A percentile compares a stretch with the other conserved stretches of the same genome.
phyloP scores from a whole-genome alignment of 2,797 vertebrate species.

The Choloepus didactylus region DNA sequence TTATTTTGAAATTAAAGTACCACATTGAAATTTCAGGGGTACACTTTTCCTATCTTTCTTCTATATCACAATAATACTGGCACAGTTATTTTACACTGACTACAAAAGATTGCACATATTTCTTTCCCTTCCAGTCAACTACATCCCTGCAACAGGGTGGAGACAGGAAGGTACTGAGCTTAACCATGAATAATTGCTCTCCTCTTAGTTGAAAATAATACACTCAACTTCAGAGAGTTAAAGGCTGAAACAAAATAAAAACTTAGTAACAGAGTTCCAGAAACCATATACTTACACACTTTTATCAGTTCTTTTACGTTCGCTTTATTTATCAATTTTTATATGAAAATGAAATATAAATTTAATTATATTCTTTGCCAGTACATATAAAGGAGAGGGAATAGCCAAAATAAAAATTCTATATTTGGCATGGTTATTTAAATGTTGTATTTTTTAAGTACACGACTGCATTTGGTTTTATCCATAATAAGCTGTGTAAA shows the following conservation, averaged over 20 bases:
- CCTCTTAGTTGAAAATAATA: not conserved
- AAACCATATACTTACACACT: not conserved
- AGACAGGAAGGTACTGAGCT: not conserved
- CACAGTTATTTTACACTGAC: not conserved
- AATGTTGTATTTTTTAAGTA: not conserved
- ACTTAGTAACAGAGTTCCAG: not conserved
- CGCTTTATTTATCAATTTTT: not conserved
- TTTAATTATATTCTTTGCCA: not conserved
- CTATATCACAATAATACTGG: not conserved
- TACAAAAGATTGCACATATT: not conserved
- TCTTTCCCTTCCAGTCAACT: not conserved
- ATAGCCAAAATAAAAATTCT: not conserved
- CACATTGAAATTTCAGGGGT: not conserved
- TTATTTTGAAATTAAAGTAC: slow-evolving; percentile 28
- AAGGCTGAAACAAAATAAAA: not conserved
- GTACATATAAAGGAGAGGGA: not conserved
- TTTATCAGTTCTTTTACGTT: not conserved
- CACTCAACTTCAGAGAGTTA: not conserved
- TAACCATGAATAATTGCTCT: not conserved
- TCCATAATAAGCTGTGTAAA: not conserved
- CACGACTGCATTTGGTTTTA: not conserved
- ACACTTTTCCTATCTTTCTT: not conserved
- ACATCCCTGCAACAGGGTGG: not conserved
- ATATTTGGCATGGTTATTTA: not conserved
- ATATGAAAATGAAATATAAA: not conserved